Conservation (phyloP, 37 sponge, comb jelly and placozoan species). For the Ephydatia muelleri region DNA sequence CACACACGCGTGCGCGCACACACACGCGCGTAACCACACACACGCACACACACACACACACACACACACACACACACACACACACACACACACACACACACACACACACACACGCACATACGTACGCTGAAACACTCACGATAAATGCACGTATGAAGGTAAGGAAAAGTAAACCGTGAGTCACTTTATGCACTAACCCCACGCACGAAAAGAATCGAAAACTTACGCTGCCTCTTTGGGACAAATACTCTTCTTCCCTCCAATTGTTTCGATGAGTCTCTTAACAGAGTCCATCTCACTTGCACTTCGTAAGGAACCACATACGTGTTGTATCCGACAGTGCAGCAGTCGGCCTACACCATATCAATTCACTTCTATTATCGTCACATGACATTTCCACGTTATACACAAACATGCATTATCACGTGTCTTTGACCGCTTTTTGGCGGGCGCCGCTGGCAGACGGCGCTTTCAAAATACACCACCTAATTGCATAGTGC, state of each 20-base stretch:
- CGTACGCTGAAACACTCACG: background rate
- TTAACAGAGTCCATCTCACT: background rate
- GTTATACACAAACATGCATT: background rate
- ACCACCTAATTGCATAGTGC: background rate
- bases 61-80: background rate
- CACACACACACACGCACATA: constrained; percentile 3
- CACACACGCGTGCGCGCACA: background rate
- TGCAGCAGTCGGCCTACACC: background rate
- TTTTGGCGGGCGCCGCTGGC: background rate
- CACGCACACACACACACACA: constrained; percentile 8
- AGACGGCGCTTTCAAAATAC: background rate
- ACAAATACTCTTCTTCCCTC: background rate
- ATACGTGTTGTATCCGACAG: background rate
- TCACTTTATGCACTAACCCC: background rate
- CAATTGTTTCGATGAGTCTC: background rate
- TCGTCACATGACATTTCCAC: background rate
- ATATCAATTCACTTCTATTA: background rate
- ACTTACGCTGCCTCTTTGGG: background rate
- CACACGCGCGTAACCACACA: background rate
- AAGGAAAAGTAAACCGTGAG: no score
- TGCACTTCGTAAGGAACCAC: background rate
- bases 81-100: constrained; percentile 9
- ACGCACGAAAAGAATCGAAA: background rate
- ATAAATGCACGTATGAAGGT: background rate
- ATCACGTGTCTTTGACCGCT: background rate